These are phyloP conservation scores for Ditylenchus weischeri DNA, from an alignment of 2,888 invertebrate species.

Conservation along the genomic window DNA sequence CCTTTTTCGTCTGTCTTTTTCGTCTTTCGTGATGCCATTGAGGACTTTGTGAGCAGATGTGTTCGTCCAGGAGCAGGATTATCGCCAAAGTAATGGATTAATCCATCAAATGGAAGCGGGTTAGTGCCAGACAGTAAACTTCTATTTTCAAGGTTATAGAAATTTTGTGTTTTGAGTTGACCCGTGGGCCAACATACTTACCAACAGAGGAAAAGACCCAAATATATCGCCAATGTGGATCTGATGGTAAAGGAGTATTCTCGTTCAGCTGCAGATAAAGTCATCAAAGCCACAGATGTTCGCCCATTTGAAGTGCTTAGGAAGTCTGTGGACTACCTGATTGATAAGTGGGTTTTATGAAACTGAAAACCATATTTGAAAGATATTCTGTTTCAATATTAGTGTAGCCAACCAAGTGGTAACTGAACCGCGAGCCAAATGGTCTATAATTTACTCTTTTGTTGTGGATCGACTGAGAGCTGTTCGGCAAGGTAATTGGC, in stretches of 20 bases:
- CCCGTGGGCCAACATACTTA: background rate
- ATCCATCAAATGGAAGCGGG: slow-evolving; percentile 5
- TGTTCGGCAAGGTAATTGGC: background rate
- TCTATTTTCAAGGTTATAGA: too few species aligned
- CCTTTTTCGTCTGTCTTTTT: background rate
- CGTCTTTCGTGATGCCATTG: slow-evolving; percentile 6
- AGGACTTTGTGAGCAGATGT: background rate
- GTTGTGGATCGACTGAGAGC: slow-evolving; percentile 1
- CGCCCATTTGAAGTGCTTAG: background rate
- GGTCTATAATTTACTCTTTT: slow-evolving; percentile 7
- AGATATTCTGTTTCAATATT: background rate
- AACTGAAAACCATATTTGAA: too few species aligned
- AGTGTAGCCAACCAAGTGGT: background rate
- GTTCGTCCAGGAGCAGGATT: background rate
- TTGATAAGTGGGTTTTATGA: background rate
- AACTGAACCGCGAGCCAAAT: background rate
- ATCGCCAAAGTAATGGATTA: background rate
- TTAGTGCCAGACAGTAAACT: too few species aligned
- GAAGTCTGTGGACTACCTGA: background rate
- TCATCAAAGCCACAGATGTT: slow-evolving; percentile 7
- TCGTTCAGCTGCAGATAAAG: slow-evolving; percentile 4
- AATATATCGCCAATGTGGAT: background rate
- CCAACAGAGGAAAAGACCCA: background rate
- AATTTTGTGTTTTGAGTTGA: background rate
- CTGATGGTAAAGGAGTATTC: slow-evolving; percentile 7